A percentile compares a stretch with the other conserved stretches of the same genome.
These are phyloP conservation scores for Enteromius anoplus DNA, from an alignment of 2,797 vertebrate genomes.

Conservation along the genomic window DNA sequence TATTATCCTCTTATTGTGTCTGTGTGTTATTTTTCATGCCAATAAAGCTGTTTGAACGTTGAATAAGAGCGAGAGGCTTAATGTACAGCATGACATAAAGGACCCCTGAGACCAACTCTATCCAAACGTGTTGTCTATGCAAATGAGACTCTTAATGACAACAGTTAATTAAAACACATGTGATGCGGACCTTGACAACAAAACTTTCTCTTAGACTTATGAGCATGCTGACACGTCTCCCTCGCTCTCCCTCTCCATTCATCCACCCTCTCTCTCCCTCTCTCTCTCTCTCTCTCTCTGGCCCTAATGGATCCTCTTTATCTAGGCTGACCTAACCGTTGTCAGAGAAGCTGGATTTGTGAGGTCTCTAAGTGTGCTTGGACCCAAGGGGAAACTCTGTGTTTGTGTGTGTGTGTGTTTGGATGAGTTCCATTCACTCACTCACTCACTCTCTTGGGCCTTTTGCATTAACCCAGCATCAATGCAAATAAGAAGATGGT, in stretches of 20 bases:
- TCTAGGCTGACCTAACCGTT: conserved; percentile 83
- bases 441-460: conserved; percentile 70
- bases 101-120: conserved; percentile 59
- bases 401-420: conserved; percentile 54
- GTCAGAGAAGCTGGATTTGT: conserved; percentile 82
- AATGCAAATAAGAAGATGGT: conserved; percentile 72
- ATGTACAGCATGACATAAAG: conserved; percentile 32
- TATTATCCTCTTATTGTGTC: not conserved
- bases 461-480: conserved; percentile 58
- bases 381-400: conserved; percentile 65
- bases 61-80: not conserved
- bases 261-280: conserved; percentile 54
- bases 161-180: conserved; percentile 77
- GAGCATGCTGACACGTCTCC: conserved; percentile 63
- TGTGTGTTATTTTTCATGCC: not conserved
- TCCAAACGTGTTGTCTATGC: conserved; percentile 66
- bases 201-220: conserved; percentile 76
- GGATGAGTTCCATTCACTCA: conserved; percentile 77
- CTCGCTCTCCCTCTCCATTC: conserved; percentile 37
- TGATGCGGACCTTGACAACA: conserved; percentile 70
- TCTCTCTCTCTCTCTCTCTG: conserved; percentile 66
- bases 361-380: conserved; percentile 79
- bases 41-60: conserved; percentile 17
- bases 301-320: conserved; percentile 85
- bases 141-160: conserved; percentile 75